phyloP scores from a whole-genome alignment of 2,888 invertebrate genomes.

The Sialis fuliginosa region DNA sequence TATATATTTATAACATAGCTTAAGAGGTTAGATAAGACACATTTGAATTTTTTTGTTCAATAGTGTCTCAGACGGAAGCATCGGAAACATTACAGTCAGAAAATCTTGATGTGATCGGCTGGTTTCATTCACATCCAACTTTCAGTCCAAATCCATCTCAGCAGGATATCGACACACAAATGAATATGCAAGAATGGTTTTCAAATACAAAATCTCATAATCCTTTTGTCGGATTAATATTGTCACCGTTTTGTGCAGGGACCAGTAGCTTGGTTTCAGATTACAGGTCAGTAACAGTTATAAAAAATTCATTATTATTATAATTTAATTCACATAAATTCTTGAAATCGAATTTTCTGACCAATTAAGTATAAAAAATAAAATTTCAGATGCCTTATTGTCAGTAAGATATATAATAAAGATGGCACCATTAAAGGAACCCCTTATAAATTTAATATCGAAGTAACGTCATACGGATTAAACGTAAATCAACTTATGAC shows the following conservation, averaged over 20 bases:
- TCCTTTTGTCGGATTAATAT: constrained; percentile 45
- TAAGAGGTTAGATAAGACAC: background rate
- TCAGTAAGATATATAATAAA: constrained; percentile 22
- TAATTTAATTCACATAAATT: background rate
- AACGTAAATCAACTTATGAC: constrained; percentile 22
- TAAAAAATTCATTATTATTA: background rate
- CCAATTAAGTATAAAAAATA: background rate
- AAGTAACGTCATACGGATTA: constrained; percentile 23
- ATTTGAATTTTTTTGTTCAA: constrained; percentile 7
- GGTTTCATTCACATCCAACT: constrained; percentile 65
- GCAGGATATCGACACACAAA: constrained; percentile 48
- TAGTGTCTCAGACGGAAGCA: constrained; percentile 42
- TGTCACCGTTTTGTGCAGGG: constrained; percentile 42
- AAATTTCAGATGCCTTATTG: constrained; percentile 32
- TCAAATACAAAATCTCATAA: constrained; percentile 28
- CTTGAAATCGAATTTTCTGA: background rate
- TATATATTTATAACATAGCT: background rate
- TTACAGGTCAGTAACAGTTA: constrained; percentile 22
- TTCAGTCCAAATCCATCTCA: constrained; percentile 53
- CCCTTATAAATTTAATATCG: constrained; percentile 33
- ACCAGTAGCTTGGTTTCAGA: constrained; percentile 33
- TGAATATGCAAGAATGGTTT: constrained; percentile 36
- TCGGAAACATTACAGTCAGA: constrained; percentile 32
- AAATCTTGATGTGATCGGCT: constrained; percentile 39
- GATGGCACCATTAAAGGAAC: constrained; percentile 25